Evolutionary conservation across 2,113 vertebrate genomes (phyloP).

Genomic region (Passer montanus): DNA sequence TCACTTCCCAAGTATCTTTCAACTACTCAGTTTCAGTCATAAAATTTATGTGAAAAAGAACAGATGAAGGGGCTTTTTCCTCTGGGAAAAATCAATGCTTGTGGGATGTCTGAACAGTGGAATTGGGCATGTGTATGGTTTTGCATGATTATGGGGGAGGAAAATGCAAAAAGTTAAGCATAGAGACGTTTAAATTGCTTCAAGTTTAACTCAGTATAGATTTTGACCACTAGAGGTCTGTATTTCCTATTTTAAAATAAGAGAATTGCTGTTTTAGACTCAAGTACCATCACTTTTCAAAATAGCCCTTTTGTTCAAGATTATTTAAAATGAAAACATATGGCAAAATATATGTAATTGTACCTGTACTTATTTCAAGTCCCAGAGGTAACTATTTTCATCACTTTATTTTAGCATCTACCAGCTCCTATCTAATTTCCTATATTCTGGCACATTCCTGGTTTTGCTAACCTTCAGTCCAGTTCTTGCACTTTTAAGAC

Average conservation of each 20-base stretch:
- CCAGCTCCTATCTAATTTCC: background rate
- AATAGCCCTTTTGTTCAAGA: background rate
- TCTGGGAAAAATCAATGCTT: background rate
- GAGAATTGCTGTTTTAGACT: background rate
- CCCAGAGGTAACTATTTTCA: background rate
- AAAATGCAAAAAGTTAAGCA: background rate
- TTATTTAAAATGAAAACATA: background rate
- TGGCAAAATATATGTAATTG: background rate
- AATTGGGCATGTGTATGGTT: background rate
- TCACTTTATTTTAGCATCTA: background rate
- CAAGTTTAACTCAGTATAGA: background rate
- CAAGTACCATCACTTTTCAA: background rate
- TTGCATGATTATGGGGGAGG: background rate
- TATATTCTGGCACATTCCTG: background rate
- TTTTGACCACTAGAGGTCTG: slow-evolving; percentile 77
- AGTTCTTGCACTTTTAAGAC: background rate
- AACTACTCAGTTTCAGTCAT: background rate
- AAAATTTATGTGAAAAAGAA: background rate
- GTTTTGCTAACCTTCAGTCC: background rate
- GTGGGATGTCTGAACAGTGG: background rate
- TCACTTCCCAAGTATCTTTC: background rate
- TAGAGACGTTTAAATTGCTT: background rate
- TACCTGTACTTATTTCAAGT: background rate
- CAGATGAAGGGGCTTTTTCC: background rate
- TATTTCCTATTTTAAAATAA: slow-evolving; percentile 66